Evolutionary conservation across 2,797 vertebrate species (phyloP).

Genomic region (Alosa sapidissima): DNA sequence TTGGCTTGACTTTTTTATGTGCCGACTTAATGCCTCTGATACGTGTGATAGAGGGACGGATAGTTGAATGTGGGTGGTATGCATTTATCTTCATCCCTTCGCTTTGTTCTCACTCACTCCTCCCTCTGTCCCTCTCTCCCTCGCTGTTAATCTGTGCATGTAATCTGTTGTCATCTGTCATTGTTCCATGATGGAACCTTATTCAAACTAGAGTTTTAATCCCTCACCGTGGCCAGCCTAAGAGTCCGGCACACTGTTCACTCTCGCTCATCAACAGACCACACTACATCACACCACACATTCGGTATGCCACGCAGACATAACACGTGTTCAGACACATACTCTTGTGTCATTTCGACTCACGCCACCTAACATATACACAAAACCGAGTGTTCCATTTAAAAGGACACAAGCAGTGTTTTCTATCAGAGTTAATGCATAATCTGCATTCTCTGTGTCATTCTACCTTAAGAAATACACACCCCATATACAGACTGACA

Average conservation of each 20-base stretch:
- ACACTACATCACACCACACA: not conserved
- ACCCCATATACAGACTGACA: not conserved
- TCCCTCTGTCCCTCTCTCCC: constrained; percentile 29
- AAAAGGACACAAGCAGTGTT: not conserved
- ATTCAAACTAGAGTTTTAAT: constrained; percentile 69
- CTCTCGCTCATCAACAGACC: constrained; percentile 21
- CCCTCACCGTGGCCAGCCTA: constrained; percentile 59
- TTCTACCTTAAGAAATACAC: not conserved
- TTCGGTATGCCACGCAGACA: not conserved
- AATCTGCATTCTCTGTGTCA: not conserved
- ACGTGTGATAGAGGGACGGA: not conserved
- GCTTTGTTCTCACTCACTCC: not conserved
- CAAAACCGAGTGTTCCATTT: not conserved
- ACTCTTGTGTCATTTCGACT: not conserved
- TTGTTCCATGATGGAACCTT: constrained; percentile 68
- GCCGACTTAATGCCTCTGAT: constrained; percentile 16
- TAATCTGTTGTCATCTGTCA: constrained; percentile 75
- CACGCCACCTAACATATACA: not conserved
- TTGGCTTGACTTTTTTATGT: constrained; percentile 22
- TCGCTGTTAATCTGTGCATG: constrained; percentile 66
- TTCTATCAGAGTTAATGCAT: not conserved
- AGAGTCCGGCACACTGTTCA: constrained; percentile 57
- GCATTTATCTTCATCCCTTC: not conserved
- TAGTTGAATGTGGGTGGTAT: not conserved
- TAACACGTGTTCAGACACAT: not conserved